Base-by-base conservation (phyloP, 92 coral and sea anemone genomes). In the Galaxea fascicularis region DNA sequence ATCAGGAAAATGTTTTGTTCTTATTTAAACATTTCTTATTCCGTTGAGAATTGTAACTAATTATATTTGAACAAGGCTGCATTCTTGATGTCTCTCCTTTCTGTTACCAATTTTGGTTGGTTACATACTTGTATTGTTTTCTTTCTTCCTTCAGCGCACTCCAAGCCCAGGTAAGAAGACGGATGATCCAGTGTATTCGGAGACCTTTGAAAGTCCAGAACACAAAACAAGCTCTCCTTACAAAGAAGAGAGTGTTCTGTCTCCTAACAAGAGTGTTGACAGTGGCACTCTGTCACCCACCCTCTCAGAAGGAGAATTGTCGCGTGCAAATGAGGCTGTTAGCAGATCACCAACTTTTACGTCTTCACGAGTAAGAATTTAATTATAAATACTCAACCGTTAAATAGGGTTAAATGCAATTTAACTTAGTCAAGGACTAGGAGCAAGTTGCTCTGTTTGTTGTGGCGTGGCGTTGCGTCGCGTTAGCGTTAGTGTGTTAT, bases 141-240 rank as follows among this genome's bases (percentile, higher is more conserved):
- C 45, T 24, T 53, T 78, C 6, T 46, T 41, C 39, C 26, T 30
- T 65, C 69, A 94, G 98, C 82, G 83, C 16, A 77, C 93, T 25
- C 82, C 92, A 56, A 89, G 93, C 76, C 93, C 93, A 10, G 90
- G 57, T 4, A 88, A 67, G 60, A 92, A 74, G 65, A 54, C 69
- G 1, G 90, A 80, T 39, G 90, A 74, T 18, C 68, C 82, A 62
- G 49, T 76, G 31, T 94, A 94, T 69, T 85, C 91, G 66, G 88
- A 88, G 44, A 89, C 98, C 24, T 78, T 94, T 53, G 89, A 89
- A 41, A 87, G 90, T 45, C 91, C 92, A 62, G 87, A 63, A 21
- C 79, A 46, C 52, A 83, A 35, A 28, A 82, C 86, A 71, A 25
- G 58, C 69, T 82, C 86, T 35, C 78, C 58, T 25, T 3, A 35